Evolutionary conservation across 2,113 vertebrate species (phyloP).

Genomic region (Brachyhypopomus gauderio): DNA sequence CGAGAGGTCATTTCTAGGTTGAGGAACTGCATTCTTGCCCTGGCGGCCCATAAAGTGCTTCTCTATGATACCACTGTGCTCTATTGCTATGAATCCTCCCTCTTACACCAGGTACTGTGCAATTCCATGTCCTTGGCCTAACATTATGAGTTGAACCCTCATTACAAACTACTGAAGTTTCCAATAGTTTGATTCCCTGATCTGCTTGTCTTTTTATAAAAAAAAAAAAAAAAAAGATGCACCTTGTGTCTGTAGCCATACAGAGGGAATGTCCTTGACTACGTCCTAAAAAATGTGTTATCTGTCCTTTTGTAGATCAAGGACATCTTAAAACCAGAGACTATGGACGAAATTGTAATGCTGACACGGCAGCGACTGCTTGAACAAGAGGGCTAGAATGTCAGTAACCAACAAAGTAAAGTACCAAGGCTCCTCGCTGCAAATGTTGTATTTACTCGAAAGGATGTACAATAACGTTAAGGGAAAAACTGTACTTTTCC

Average conservation of each 20-base stretch:
- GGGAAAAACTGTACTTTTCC: neutral
- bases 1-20: slow-evolving; percentile 94
- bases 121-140: neutral
- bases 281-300: neutral
- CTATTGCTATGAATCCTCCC: slow-evolving; percentile 94
- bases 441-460: neutral
- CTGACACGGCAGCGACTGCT: slow-evolving; percentile 88
- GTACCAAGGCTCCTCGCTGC: too few species aligned
- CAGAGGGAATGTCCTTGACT: neutral
- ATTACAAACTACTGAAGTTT: neutral
- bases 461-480: neutral
- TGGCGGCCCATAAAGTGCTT: slow-evolving; percentile 85
- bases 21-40: slow-evolving; percentile 88
- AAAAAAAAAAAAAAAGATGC: too few species aligned
- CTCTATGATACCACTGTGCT: slow-evolving; percentile 94
- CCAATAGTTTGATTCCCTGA: too few species aligned
- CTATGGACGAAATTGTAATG: slow-evolving; percentile 90
- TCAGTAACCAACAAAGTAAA: too few species aligned
- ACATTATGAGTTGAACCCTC: neutral
- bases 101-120: slow-evolving; percentile 84
- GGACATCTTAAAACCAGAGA: slow-evolving; percentile 91
- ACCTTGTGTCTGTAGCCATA: too few species aligned
- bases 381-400: slow-evolving; percentile 83
- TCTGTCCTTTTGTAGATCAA: slow-evolving; percentile 81
- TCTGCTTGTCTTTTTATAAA: too few species aligned